Evolutionary conservation across 2,797 vertebrate genomes (phyloP), one percentile per base, ranked within the genome.

Genomic region (Tarsius wallacei): DNA sequence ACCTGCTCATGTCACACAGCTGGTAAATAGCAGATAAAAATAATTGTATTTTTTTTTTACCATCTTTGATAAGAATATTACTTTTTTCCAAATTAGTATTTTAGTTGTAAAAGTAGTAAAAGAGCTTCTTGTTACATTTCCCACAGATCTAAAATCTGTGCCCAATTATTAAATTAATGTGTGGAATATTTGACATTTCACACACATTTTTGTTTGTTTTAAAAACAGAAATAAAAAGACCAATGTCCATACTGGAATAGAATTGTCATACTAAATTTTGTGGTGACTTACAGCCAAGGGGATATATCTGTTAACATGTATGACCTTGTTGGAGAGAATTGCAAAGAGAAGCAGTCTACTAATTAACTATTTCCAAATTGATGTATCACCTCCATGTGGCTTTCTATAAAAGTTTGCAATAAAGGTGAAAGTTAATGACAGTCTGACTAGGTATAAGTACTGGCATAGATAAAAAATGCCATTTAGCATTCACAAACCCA

Each of bases 331-430:
- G 21, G 10, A 84, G 47, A 94, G 42, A 95, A 95, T 13, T 94
- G 53, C 74, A 95, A 83, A 81, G 74, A 81, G 83, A 91, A 96
- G 55, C 71, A 77, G 83, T 24, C 9, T 91, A 64, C 73, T 96
- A 89, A 94, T 97, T 93, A 97, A 94, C 88, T 86, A 57, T 95
- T 91, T 94, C 94, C 80, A 97, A 95, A 93, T 91, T 97, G 95
- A 95, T 97, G n/a, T 93, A 87, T 97, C 81, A 93, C 88, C 33
- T 97, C 71, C 86, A 73, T 73, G 76, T 94, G 80, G 47, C 71
- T 98, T 87, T 91, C 76, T 76, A 53, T 31, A n/a, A 90, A 97
- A 94, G 33, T 93, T 0, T 97, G 31, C 70, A 89, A 42, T 63
- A 93, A 96, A 95, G 64, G 90, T 94, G 87, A 96, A 96, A 87